A percentile compares a stretch with the other conserved stretches of the same genome.
Evolutionary conservation across 2,113 vertebrate genomes (phyloP).

Genomic region (Maylandia zebra): DNA sequence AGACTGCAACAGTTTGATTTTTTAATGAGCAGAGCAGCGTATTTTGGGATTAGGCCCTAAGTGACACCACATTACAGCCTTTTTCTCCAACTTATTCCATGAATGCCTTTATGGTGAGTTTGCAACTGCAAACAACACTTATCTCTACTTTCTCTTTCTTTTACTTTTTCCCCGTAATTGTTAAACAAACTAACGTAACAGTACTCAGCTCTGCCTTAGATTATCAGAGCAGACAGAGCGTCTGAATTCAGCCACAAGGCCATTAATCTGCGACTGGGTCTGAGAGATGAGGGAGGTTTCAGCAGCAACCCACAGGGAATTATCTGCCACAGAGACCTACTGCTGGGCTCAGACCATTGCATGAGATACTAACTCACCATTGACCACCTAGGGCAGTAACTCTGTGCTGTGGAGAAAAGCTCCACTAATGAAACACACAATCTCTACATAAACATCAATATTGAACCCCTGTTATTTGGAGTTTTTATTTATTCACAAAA

Average conservation of each 20-base stretch:
- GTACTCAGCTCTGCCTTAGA: conserved; percentile 19
- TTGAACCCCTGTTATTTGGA: neutral
- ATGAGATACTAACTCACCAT: neutral
- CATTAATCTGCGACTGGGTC: conserved; percentile 42
- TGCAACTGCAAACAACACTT: neutral
- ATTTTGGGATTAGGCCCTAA: neutral
- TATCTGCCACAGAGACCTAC: conserved; percentile 25
- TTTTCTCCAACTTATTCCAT: neutral
- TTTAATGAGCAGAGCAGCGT: neutral
- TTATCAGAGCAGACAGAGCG: conserved; percentile 35
- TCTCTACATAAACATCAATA: neutral
- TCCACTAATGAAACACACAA: neutral
- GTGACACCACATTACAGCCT: neutral
- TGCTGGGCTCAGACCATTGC: conserved; percentile 1
- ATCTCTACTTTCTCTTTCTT: neutral
- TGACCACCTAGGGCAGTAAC: neutral
- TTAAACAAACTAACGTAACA: neutral
- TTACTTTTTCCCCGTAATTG: neutral
- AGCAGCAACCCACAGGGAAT: neutral
- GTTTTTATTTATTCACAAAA: neutral
- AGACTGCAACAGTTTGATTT: neutral
- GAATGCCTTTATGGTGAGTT: neutral
- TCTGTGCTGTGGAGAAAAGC: neutral
- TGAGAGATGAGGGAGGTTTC: conserved; percentile 28
- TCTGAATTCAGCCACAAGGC: conserved; percentile 37